Base-by-base conservation (phyloP, 2,888 invertebrate species). In the Caenorhabditis sp. region DNA sequence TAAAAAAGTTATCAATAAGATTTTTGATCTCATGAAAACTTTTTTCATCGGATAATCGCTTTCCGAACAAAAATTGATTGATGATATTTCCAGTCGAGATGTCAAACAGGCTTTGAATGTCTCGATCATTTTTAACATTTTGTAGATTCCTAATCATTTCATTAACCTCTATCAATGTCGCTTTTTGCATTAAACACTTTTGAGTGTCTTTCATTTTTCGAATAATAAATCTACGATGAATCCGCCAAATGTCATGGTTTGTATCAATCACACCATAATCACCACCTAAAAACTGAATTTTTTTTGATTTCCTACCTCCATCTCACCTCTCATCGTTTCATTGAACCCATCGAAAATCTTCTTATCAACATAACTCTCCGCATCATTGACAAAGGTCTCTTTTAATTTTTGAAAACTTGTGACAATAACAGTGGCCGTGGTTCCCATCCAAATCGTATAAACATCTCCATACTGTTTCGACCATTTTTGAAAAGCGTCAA, bases 361-460 rank as follows among this genome's bases (percentile, higher is more conserved):
- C 55, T 74, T 79, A 23, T 75, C 74, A 10, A 51, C 24, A 53
- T 69, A 79, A 21, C 67, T 62, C 6, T 79, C 76, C 2, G 63
- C 74, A 58, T 79, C 78, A 14, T 69, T 57, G 6, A 79, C 55
- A 54, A 76, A 76, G 1, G 76, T 75, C n/a, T 71, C 70, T 50
- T 76, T 79, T 17, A 79, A 62, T 14, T 60, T 60, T 12, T 70
- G 65, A 59, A 71, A 76, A 12, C 74, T 74, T 10, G 71, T 65
- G 12, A 79, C 58, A 14, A 76, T 58, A 17, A 79, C 62, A 8
- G 70, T 58, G 26, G 78, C 76, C 14, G 62, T 62, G 4, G 54
- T 66, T n/a, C 76, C 76, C 37, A 79, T 54, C 78, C 78, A 79
- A 37, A 74, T 62, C 4, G 78, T 79, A 54, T 71, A 79, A 21